Evolutionary conservation across 2,888 invertebrate genomes (phyloP).

Genomic region (Plagodis dolabraria): DNA sequence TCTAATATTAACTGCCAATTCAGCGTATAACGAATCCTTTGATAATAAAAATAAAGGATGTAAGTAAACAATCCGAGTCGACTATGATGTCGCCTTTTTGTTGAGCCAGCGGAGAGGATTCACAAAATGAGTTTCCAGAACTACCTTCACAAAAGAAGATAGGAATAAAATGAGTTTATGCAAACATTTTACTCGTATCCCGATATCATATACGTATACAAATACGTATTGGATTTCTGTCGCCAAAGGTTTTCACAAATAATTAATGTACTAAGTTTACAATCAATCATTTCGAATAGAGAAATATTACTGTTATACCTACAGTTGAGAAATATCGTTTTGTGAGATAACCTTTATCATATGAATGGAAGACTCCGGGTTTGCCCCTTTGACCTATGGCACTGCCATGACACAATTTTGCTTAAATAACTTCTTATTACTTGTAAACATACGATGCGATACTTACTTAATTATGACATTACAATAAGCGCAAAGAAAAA

Average conservation of each 20-base stretch:
- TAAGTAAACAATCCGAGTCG: slow-evolving; percentile 37
- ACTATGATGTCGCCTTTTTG: slow-evolving; percentile 41
- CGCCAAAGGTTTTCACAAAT: slow-evolving; percentile 14
- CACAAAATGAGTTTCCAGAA: slow-evolving; percentile 49
- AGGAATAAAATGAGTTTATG: slow-evolving; percentile 54
- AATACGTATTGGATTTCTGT: slow-evolving; percentile 33
- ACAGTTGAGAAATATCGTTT: slow-evolving; percentile 6
- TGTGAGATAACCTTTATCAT: slow-evolving; percentile 21
- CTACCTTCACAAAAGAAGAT: slow-evolving; percentile 52
- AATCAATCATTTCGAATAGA: background rate
- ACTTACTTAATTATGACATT: too few species aligned
- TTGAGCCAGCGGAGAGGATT: slow-evolving; percentile 46
- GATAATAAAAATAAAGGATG: slow-evolving; percentile 46
- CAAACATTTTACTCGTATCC: slow-evolving; percentile 48
- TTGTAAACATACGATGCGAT: too few species aligned
- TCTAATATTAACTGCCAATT: slow-evolving; percentile 65
- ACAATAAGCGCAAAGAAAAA: too few species aligned
- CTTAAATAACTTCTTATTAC: too few species aligned
- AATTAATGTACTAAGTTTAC: background rate
- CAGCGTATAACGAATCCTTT: slow-evolving; percentile 62
- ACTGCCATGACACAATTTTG: slow-evolving; percentile 8
- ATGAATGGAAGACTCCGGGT: slow-evolving; percentile 16
- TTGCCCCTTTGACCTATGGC: slow-evolving; percentile 28
- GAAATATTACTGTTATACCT: background rate
- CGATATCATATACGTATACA: slow-evolving; percentile 41